Evolutionary conservation across 2,797 vertebrate genomes (phyloP), one percentile per base, ranked within the genome.

Genomic region (Odontamblyopus lacepedii): DNA sequence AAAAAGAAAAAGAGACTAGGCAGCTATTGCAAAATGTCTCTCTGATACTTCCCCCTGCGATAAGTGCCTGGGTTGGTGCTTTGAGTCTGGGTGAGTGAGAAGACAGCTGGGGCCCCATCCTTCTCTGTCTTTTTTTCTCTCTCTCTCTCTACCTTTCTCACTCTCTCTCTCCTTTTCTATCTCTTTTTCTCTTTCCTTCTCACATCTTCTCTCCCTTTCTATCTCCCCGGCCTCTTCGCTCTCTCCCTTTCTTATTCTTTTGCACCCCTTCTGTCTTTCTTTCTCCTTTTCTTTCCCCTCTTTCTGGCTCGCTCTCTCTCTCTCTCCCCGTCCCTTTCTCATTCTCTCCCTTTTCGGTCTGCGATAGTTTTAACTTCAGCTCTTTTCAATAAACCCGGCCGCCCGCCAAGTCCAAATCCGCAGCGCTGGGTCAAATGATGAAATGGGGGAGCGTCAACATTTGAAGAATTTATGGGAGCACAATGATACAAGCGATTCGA

Each of bases 21-120:
- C 65, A 12, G 12, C 19, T 53, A 7, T 35, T 67, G n/a, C 48
- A 77, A 78, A 56, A 62, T 11, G 48, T 15, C 66, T 78, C 19
- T 69, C 35, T 77, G 68, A 83, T 63, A 71, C 65, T 74, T 63
- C 53, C 19, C 26, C 16, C 48, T 69, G 78, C 64, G 70, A 74
- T 76, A 81, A 78, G 64, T 71, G 69, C 5, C n/a, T 44, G 41
- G 23, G 26, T 38, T 81, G 75, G 75, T 55, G 38, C 64, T 77
- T 73, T 73, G 15, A 71, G 35, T 69, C 27, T 62, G 35, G 15
- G 4, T 59, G 38, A 68, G 63, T 44, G 41, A 44, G 67, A 51
- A 71, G 41, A 48, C 61, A 57, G 57, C 57, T 15, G 56, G 3
- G 4, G 30, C 51, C 70, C 19, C 32, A 48, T 73, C 32, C 32